phyloP scores from a whole-genome alignment of 2,797 vertebrate species.

The Potorous gilbertii region DNA sequence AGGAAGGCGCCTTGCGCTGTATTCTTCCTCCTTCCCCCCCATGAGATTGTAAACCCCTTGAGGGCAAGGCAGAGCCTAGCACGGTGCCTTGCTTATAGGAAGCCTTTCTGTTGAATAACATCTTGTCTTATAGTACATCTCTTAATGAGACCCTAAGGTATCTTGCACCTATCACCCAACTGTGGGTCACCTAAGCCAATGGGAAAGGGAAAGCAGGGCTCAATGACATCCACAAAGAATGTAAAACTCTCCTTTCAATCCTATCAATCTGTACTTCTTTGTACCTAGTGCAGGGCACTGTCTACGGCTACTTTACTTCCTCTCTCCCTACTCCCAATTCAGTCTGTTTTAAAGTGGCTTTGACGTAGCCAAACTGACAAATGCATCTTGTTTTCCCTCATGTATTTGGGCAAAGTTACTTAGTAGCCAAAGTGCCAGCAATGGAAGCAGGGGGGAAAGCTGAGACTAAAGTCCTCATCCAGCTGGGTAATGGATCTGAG shows the following conservation, averaged over 20 bases:
- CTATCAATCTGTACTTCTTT: background rate
- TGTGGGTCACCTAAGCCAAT: background rate
- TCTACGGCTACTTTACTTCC: background rate
- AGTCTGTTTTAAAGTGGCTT: background rate
- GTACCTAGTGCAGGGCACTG: background rate
- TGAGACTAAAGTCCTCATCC: background rate
- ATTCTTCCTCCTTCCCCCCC: background rate
- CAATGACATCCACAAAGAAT: background rate
- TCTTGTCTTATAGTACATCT: background rate
- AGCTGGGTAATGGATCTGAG: background rate
- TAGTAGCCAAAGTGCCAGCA: background rate
- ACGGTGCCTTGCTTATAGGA: background rate
- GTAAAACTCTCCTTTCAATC: background rate
- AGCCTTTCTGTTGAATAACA: background rate
- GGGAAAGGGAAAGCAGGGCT: background rate
- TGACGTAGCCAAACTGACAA: background rate
- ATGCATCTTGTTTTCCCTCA: background rate
- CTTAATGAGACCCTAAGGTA: background rate
- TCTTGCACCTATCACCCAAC: background rate
- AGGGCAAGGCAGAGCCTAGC: background rate
- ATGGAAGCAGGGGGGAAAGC: background rate
- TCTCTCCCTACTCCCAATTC: background rate
- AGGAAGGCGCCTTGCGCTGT: background rate
- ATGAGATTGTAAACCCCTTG: background rate
- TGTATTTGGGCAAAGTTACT: background rate